These are phyloP conservation scores for Dallia pectoralis DNA, from an alignment of 2,797 vertebrate species.

Conservation along the genomic window DNA sequence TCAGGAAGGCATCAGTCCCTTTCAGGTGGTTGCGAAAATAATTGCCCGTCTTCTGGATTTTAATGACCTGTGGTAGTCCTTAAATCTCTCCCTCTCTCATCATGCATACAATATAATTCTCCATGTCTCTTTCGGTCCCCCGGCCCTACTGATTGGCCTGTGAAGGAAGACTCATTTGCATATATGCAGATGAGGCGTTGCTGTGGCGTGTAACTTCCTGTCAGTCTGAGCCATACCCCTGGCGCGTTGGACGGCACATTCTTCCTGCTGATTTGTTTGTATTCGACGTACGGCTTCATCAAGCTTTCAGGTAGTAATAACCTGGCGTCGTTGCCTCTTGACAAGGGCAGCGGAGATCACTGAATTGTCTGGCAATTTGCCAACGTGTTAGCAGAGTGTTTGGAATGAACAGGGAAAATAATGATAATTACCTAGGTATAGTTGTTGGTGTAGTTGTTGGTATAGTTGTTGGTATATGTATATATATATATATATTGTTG, in stretches of 20 bases:
- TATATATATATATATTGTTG: no score
- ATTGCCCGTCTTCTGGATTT: neutral
- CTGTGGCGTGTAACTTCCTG: slow-evolving; percentile 42
- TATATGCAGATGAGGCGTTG: slow-evolving; percentile 46
- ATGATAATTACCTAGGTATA: slow-evolving; percentile 25
- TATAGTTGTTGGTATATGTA: slow-evolving; percentile 1
- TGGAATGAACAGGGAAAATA: slow-evolving; percentile 10
- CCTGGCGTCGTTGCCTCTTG: slow-evolving; percentile 5
- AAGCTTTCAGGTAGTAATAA: slow-evolving; percentile 21
- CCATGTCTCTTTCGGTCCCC: neutral
- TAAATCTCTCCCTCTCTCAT: neutral
- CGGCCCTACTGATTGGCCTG: slow-evolving; percentile 12
- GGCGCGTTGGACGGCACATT: slow-evolving; percentile 23
- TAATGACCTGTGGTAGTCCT: neutral
- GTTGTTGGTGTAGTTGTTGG: slow-evolving; percentile 6
- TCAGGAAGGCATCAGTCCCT: no score
- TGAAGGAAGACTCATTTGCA: slow-evolving; percentile 27
- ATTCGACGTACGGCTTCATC: slow-evolving; percentile 34
- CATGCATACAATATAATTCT: no score
- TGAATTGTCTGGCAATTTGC: slow-evolving; percentile 38
- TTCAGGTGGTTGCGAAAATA: neutral
- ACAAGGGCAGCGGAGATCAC: slow-evolving; percentile 30
- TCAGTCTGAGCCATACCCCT: slow-evolving; percentile 12
- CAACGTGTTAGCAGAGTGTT: slow-evolving; percentile 20
- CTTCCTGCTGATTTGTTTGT: slow-evolving; percentile 48